phyloP scores from a whole-genome alignment of 2,888 invertebrate species.

The Drosophila rellima region DNA sequence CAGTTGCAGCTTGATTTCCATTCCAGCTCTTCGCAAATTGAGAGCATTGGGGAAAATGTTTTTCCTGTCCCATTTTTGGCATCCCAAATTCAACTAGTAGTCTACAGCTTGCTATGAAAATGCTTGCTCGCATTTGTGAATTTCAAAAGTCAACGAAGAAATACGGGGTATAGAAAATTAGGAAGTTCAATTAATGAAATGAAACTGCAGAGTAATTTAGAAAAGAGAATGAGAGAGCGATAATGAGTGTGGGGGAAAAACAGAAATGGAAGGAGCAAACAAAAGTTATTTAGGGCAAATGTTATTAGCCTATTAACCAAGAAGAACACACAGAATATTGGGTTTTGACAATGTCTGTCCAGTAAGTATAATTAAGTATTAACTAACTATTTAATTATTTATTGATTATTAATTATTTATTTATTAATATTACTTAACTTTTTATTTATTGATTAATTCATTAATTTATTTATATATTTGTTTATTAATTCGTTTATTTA shows the following conservation, averaged over 20 bases:
- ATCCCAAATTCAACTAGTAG: conserved; percentile 52
- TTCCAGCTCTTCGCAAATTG: conserved; percentile 52
- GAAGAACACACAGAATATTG: too few relatives aligned
- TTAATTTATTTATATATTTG: too few relatives aligned
- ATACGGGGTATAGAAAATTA: conserved; percentile 29
- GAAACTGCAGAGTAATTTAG: conserved; percentile 19
- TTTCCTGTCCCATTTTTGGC: conserved; percentile 43
- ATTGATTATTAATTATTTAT: too few relatives aligned
- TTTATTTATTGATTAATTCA: too few relatives aligned
- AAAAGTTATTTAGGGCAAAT: neutral
- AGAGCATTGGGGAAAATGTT: conserved; percentile 58
- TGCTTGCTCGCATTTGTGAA: conserved; percentile 19
- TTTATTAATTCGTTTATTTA: too few relatives aligned
- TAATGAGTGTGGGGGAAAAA: neutral
- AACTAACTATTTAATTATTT: too few relatives aligned
- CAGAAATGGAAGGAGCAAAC: neutral
- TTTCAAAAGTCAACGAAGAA: conserved; percentile 7
- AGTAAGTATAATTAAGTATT: too few relatives aligned
- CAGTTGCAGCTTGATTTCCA: conserved; percentile 72
- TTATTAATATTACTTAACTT: too few relatives aligned
- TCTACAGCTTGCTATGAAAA: conserved; percentile 5
- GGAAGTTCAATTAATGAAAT: conserved; percentile 56
- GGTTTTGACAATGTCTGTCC: too few relatives aligned
- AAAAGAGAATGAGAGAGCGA: neutral
- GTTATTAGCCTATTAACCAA: too few relatives aligned